Percentiles rank a stretch among this genome's conserved stretches.
phyloP scores from a whole-genome alignment of 2,797 vertebrate species.

The Fistularia tabacaria region DNA sequence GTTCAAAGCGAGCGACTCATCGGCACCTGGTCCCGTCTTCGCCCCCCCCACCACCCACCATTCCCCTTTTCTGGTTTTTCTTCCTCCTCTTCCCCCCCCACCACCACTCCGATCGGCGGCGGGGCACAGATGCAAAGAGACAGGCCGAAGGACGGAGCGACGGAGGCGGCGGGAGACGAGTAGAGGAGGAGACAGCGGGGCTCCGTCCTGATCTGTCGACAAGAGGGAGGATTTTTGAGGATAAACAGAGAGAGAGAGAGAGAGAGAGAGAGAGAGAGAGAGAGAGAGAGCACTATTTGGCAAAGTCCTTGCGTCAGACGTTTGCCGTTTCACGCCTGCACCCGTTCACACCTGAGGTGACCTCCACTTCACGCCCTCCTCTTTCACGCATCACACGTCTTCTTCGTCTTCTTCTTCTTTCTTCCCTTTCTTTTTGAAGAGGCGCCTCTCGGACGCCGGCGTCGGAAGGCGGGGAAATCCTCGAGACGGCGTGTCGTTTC shows the following conservation, averaged over 20 bases:
- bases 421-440: no score
- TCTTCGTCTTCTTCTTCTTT: no score
- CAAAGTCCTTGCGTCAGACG: slow-evolving; percentile 25
- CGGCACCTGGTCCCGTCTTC: no score
- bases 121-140: slow-evolving; percentile 59
- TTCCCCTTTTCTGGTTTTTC: slow-evolving; percentile 8
- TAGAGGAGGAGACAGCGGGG: slow-evolving; percentile 60
- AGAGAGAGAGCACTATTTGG: slow-evolving; percentile 19
- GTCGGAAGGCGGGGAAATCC: no score
- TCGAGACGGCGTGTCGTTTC: not conserved
- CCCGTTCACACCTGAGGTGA: slow-evolving; percentile 37
- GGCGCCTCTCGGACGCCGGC: no score
- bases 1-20: no score
- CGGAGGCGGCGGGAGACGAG: slow-evolving; percentile 53
- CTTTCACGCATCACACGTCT: not conserved
- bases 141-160: slow-evolving; percentile 59
- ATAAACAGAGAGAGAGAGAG: slow-evolving; percentile 56
- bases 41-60: not conserved
- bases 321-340: slow-evolving; percentile 34
- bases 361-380: slow-evolving; percentile 16
- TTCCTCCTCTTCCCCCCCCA: slow-evolving; percentile 1
- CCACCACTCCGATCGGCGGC: slow-evolving; percentile 31
- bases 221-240: slow-evolving; percentile 61
- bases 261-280: slow-evolving; percentile 9
- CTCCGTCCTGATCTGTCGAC: slow-evolving; percentile 65